These are phyloP conservation scores for Phaethornis superciliosus DNA, from an alignment of 2,113 vertebrate species.

Conservation along the genomic window DNA sequence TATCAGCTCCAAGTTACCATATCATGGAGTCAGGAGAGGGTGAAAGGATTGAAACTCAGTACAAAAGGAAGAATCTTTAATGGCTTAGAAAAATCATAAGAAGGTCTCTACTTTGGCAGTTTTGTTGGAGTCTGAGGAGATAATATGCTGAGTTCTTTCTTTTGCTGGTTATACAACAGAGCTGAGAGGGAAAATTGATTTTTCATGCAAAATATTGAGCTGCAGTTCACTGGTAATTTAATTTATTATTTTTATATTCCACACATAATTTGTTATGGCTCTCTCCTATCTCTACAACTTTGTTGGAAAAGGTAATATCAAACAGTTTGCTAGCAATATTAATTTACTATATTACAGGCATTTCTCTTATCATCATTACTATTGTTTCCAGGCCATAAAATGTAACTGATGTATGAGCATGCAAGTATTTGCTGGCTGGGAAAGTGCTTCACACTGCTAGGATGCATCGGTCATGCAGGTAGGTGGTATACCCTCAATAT, in stretches of 20 bases:
- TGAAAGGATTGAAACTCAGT: neutral
- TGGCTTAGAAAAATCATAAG: neutral
- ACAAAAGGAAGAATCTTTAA: neutral
- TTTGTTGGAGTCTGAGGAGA: neutral
- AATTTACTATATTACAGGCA: slow-evolving; percentile 15
- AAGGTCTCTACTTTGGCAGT: neutral
- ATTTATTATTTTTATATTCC: slow-evolving; percentile 45
- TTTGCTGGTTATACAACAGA: neutral
- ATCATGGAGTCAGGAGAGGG: neutral
- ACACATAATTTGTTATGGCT: slow-evolving; percentile 13
- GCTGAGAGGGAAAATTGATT: slow-evolving; percentile 38
- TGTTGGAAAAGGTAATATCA: slow-evolving; percentile 1
- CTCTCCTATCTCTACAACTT: neutral
- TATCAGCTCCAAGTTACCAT: neutral
- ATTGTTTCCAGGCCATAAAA: slow-evolving; percentile 20
- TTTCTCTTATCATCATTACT: slow-evolving; percentile 21
- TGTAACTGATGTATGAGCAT: neutral
- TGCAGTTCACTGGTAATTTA: slow-evolving; percentile 51
- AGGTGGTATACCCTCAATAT: neutral
- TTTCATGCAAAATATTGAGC: slow-evolving; percentile 59
- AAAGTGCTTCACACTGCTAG: fast-evolving
- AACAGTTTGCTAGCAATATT: neutral
- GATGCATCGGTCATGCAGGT: neutral
- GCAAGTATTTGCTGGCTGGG: neutral
- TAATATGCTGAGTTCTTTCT: neutral